Evolutionary conservation across 2,888 invertebrate genomes (phyloP).

Genomic region (Falcaria lacertinaria): DNA sequence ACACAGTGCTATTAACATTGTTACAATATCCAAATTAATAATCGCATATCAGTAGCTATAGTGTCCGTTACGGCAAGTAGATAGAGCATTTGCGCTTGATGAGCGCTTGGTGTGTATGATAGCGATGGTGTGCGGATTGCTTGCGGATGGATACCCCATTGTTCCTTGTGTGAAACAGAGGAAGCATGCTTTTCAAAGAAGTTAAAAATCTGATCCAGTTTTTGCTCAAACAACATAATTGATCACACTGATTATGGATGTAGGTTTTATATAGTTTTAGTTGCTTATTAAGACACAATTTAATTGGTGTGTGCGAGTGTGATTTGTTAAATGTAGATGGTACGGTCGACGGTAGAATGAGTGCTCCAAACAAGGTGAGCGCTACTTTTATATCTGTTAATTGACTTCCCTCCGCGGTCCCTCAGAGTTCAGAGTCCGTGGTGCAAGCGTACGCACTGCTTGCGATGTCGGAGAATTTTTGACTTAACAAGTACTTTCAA

Average conservation of each 20-base stretch:
- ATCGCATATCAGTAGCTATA: constrained; percentile 6
- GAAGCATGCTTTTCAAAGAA: constrained; percentile 56
- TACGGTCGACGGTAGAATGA: too few relatives aligned
- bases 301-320: too few relatives aligned
- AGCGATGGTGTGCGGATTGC: constrained; percentile 56
- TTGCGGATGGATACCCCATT: constrained; percentile 54
- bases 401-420: too few relatives aligned
- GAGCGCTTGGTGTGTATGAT: constrained; percentile 57
- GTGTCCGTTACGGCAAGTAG: constrained; percentile 20
- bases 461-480: too few relatives aligned
- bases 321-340: too few relatives aligned
- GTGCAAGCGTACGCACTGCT: too few relatives aligned
- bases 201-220: constrained; percentile 27
- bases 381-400: too few relatives aligned
- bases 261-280: too few relatives aligned
- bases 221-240: constrained; percentile 46
- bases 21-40: constrained; percentile 17
- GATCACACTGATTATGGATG: constrained; percentile 46
- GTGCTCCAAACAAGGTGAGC: too few relatives aligned
- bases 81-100: constrained; percentile 35
- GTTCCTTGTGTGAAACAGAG: constrained; percentile 60
- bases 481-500: too few relatives aligned
- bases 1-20: constrained; percentile 8
- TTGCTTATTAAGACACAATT: too few relatives aligned
- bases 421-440: too few relatives aligned